Base-by-base conservation (phyloP, 92 coral and sea anemone species). In the Paragorgia papillata region DNA sequence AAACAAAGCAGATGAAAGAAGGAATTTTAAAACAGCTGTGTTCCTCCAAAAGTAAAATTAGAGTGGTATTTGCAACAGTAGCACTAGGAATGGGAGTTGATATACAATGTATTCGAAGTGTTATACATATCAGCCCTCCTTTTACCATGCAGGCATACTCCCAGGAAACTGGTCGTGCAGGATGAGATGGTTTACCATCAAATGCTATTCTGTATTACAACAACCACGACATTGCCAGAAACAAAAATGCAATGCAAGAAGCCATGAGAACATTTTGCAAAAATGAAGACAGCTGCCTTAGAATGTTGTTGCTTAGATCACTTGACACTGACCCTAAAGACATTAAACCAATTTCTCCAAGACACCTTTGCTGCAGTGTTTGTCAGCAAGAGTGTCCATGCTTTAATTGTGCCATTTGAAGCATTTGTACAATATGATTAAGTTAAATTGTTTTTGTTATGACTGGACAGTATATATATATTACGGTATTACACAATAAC, bases 51-150 rank as follows among this genome's bases (percentile, higher is more conserved):
- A 79, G 85, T 1, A 86, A 50, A 28, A n/a, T 70, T 1, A 77
- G 87, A 30, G 74, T 87, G 0, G 80, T 86, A 1, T 86, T 86
- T 83, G 87, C 87, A 3, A 86, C 90, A 0, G 84, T 86, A 24
- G 82, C 87, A 24, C 59, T 86, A 81, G 90, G 90, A 2, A 82
- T 86, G 87, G 91, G 91, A 17, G 85, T 87, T n/a, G n/a, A n/a
- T 40, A 37, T 37, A 37, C 12, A 37, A 37, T 37, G 64, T 57
- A 57, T 57, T 10, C 64, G 32, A 57, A 10, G 30, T 9, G 35
- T 86, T 30, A 67, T 87, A 25, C 87, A 82, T 65, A 70, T 78
- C 31, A 83, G 77, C 34, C 90, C 87, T 18, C 87, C 82, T 33
- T 9, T 75, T 3, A 70, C 90, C 0, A 65, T 87, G 15, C 39